Base-by-base conservation (phyloP, 2,113 vertebrate genomes). In the Camelus bactrianus region DNA sequence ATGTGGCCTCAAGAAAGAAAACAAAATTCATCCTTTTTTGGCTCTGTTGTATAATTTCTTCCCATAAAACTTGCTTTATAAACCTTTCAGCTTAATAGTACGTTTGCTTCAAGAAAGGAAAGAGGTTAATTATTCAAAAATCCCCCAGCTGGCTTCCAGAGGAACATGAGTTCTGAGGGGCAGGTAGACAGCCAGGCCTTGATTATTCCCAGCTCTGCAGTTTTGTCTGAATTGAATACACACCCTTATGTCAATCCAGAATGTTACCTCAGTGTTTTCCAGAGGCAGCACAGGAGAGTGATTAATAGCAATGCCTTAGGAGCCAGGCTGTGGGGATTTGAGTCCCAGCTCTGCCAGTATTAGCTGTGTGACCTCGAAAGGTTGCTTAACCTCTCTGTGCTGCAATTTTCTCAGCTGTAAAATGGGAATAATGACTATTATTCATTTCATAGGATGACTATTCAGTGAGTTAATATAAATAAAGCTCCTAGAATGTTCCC, bases 81-180 rank as follows among this genome's bases (percentile, higher is more conserved):
- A 93, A 93, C 48, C 72, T 91, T 65, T 65, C 64, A 42, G 70
- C 17, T 81, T 69, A 91, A 2, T 69, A 76, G 30, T 35, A 60
- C 10, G 19, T 93, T 93, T 87, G 35, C 80, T 91, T 67, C 8
- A 6, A 80, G 81, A 72, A 91, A 91, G 76, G 52, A 72, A 50
- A 84, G 32, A 60, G 13, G 17, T 72, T 89, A 22, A 5, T 56
- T 58, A 52, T 56, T 65, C 17, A 64, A 17, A 65, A 56, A 1
- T 42, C 22, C 64, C 35, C 15, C 28, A 16, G 73, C 50, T 62
- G 13, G 32, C 65, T 94, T 54, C 58, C 35, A 54, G 48, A 64
- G 22, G 83, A 73, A 30, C 8, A 16, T 32, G 46, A 62, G 15
- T 82, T 75, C 22, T 62, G 17, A 79, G 20, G 52, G 52, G 2